phyloP scores from a whole-genome alignment of 1,140 invertebrate species.

The Pteromalus puparum region DNA sequence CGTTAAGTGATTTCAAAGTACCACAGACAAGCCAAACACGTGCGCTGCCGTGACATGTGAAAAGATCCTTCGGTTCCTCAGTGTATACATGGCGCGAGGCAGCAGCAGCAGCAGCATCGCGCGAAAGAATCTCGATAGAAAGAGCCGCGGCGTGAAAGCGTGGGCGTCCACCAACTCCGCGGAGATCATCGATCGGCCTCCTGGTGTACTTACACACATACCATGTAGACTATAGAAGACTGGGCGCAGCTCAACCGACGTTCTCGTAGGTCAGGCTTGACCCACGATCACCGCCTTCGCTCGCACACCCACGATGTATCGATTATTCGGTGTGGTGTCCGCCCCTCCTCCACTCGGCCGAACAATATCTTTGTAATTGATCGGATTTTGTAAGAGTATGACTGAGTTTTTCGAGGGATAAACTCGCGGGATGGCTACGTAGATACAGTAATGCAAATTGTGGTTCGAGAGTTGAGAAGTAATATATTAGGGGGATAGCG shows the following conservation, averaged over 20 bases:
- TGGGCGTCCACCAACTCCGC: background rate
- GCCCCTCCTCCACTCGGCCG: background rate
- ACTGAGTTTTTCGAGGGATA: background rate
- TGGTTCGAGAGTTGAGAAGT: background rate
- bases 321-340: background rate
- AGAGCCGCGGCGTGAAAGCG: constrained; percentile 3
- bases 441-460: background rate
- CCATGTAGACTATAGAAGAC: background rate
- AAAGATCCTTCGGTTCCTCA: too few species aligned
- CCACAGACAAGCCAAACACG: background rate
- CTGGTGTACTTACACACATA: background rate
- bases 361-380: constrained; percentile 16
- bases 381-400: background rate
- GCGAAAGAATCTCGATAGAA: background rate
- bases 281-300: background rate
- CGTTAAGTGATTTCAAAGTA: constrained; percentile 9
- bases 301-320: constrained; percentile 30
- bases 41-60: too few species aligned
- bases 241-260: constrained; percentile 24
- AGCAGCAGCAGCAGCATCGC: background rate
- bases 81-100: too few species aligned
- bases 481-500: background rate
- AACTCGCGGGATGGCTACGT: background rate
- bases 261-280: constrained; percentile 28
- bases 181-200: constrained; percentile 38